A percentile compares a stretch with the other conserved stretches of the same genome.
phyloP scores from a whole-genome alignment of 2,888 invertebrate species.

The Caenorhabditis macrosperma region DNA sequence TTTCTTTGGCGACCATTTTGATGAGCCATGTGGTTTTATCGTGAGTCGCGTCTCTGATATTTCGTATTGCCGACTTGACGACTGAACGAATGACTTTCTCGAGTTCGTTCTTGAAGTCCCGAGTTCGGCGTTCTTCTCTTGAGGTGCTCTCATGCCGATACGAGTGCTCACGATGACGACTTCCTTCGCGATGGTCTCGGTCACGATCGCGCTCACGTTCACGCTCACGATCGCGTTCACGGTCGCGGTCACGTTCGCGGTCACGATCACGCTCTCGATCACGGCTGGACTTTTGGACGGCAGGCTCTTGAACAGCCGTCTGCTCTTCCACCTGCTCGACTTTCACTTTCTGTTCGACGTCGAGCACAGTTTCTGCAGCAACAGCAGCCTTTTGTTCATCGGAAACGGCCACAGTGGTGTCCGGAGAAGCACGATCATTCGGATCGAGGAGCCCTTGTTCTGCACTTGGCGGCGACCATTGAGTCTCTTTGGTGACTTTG shows the following conservation, averaged over 20 bases:
- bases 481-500: slow-evolving; percentile 59
- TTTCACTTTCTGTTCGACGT: not conserved
- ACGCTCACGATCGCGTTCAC: slow-evolving; percentile 1
- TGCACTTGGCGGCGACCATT: slow-evolving; percentile 49
- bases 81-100: slow-evolving; percentile 30
- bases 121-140: slow-evolving; percentile 20
- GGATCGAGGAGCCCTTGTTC: slow-evolving; percentile 56
- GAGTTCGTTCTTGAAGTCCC: slow-evolving; percentile 40
- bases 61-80: slow-evolving; percentile 5
- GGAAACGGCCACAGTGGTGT: slow-evolving; percentile 16
- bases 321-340: not conserved
- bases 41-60: slow-evolving; percentile 3
- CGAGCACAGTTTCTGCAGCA: not conserved
- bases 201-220: slow-evolving; percentile 5
- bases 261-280: slow-evolving; percentile 2
- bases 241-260: not conserved
- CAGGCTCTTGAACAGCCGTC: not conserved
- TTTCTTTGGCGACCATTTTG: slow-evolving; percentile 48
- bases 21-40: slow-evolving; percentile 51
- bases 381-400: not conserved
- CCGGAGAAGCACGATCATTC: slow-evolving; percentile 27
- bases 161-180: not conserved
- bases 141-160: not conserved
- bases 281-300: not conserved
- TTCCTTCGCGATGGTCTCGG: slow-evolving; percentile 2